phyloP scores from a whole-genome alignment of 2,113 vertebrate genomes.

The Colius striatus region DNA sequence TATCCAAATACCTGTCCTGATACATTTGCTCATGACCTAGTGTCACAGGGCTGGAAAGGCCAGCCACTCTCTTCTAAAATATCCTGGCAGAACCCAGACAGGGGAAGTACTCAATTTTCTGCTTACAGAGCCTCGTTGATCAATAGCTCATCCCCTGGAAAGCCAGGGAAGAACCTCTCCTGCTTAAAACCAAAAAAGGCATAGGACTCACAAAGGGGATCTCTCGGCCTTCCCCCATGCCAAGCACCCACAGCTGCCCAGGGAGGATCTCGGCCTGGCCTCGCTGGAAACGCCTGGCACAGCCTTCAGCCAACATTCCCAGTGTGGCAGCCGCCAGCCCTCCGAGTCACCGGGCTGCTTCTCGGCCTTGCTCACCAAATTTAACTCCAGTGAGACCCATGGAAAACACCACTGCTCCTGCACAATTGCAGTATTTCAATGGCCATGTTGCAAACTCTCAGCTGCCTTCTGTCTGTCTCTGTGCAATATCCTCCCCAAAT shows the following conservation, averaged over 20 bases:
- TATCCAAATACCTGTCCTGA: neutral
- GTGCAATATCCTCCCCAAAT: neutral
- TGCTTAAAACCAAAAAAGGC: conserved; percentile 49
- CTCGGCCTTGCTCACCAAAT: neutral
- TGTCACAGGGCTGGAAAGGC: neutral
- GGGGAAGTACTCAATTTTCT: neutral
- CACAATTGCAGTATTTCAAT: accelerated
- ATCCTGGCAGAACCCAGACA: neutral
- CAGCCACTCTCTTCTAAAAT: neutral
- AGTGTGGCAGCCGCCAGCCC: neutral
- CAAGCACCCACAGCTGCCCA: conserved; percentile 8
- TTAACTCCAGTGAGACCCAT: neutral
- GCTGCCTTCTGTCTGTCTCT: neutral
- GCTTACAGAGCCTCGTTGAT: neutral
- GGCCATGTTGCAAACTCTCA: neutral
- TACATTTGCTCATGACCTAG: neutral
- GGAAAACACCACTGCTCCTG: neutral
- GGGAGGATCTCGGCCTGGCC: neutral
- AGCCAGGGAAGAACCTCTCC: neutral
- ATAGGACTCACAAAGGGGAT: conserved; percentile 49
- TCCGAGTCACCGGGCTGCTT: neutral
- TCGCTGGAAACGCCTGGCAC: neutral
- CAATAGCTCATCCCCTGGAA: neutral
- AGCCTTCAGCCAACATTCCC: conserved; percentile 46
- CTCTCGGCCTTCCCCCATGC: conserved; percentile 14